A percentile compares a stretch with the other conserved stretches of the same genome.
These are phyloP conservation scores for Hydropotes inermis DNA, from an alignment of 2,113 vertebrate species.

Conservation along the genomic window DNA sequence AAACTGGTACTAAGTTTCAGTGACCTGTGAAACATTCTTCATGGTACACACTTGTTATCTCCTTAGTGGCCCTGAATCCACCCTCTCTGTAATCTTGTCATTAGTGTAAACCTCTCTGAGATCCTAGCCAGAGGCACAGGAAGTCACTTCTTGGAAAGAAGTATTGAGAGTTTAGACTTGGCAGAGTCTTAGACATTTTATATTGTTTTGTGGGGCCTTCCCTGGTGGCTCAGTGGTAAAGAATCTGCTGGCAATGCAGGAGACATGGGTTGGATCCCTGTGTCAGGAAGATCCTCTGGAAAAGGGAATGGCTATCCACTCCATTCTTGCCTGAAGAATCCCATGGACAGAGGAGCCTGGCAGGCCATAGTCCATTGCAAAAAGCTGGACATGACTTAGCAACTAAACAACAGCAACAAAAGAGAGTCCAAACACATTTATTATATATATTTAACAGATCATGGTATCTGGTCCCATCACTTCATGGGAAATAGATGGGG, in stretches of 20 bases:
- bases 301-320: not conserved
- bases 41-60: not conserved
- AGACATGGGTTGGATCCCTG: not conserved
- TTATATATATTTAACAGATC: not conserved
- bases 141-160: not conserved
- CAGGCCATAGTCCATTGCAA: not conserved
- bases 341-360: not conserved
- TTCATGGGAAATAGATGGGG: too few species aligned
- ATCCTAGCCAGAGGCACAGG: not conserved
- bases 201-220: not conserved
- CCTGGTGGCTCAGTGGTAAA: not conserved
- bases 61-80: not conserved
- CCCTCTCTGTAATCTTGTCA: too few species aligned
- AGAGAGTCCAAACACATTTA: not conserved
- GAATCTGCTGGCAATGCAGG: not conserved
- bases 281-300: not conserved
- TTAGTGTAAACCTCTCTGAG: not conserved
- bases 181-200: not conserved
- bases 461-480: too few species aligned
- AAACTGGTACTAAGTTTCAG: not conserved
- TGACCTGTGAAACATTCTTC: not conserved
- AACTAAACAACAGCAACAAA: not conserved
- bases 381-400: not conserved
- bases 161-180: not conserved
- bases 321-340: not conserved